phyloP scores from a whole-genome alignment of 2,113 vertebrate genomes.

The Balaeniceps rex region DNA sequence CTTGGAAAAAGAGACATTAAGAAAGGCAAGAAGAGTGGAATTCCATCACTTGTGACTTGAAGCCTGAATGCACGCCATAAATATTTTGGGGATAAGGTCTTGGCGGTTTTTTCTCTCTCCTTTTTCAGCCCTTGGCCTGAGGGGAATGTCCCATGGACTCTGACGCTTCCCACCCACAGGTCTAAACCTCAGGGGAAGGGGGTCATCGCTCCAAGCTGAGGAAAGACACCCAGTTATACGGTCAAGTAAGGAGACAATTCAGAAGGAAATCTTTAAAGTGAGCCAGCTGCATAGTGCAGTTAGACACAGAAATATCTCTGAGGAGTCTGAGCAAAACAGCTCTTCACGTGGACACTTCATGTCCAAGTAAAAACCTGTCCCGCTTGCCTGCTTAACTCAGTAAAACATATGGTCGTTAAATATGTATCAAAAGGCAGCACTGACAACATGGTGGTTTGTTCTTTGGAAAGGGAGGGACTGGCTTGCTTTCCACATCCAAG shows the following conservation, averaged over 20 bases:
- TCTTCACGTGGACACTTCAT: not conserved
- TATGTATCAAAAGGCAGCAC: not conserved
- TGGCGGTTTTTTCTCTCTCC: not conserved
- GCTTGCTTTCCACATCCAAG: not conserved
- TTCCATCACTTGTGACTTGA: not conserved
- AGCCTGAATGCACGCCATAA: not conserved
- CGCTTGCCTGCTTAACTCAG: not conserved
- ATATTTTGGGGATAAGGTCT: not conserved
- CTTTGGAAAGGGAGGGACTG: not conserved
- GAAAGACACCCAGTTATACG: not conserved
- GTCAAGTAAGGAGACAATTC: not conserved
- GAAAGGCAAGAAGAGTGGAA: conserved; percentile 27
- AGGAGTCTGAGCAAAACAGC: not conserved
- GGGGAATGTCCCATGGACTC: not conserved
- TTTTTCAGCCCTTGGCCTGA: not conserved
- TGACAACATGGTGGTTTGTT: not conserved
- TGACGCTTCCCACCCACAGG: not conserved
- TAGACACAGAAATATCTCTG: not conserved
- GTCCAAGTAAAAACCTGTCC: not conserved
- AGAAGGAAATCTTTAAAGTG: not conserved
- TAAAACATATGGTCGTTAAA: conserved; percentile 13
- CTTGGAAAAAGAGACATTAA: not conserved
- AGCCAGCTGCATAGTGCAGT: not conserved
- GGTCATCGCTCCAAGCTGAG: not conserved
- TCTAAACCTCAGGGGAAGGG: not conserved